These are phyloP conservation scores for Hestina assimilis DNA, from an alignment of 1,140 invertebrate species.

Conservation along the genomic window DNA sequence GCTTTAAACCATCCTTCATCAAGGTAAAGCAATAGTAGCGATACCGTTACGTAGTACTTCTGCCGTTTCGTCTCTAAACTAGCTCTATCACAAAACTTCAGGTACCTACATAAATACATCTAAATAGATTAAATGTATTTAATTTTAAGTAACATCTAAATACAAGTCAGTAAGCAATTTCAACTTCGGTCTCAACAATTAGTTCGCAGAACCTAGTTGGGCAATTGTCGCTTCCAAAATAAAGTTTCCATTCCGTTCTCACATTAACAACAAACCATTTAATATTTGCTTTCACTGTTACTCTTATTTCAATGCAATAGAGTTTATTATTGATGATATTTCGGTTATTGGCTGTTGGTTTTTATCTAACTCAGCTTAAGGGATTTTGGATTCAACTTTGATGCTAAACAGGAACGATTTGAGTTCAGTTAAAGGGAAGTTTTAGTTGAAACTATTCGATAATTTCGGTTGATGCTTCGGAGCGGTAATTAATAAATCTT, in stretches of 20 bases:
- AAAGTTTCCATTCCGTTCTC: constrained; percentile 54
- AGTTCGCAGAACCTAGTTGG: constrained; percentile 57
- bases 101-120: too few relatives aligned
- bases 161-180: constrained; percentile 40
- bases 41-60: too few relatives aligned
- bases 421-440: constrained; percentile 53
- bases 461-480: constrained; percentile 3
- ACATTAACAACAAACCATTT: constrained; percentile 37
- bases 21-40: too few relatives aligned
- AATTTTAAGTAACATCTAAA: constrained; percentile 27
- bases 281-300: constrained; percentile 23
- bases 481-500: neutral
- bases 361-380: constrained; percentile 58
- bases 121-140: too few relatives aligned
- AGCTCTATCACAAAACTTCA: too few relatives aligned
- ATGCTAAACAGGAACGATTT: constrained; percentile 58
- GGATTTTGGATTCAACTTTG: constrained; percentile 62
- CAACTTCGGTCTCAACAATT: constrained; percentile 61
- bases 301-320: constrained; percentile 28
- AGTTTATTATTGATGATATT: constrained; percentile 4
- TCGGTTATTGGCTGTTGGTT: constrained; percentile 20
- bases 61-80: too few relatives aligned
- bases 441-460: constrained; percentile 42
- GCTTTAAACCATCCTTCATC: too few relatives aligned
- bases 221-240: constrained; percentile 61